Evolutionary conservation across 2,113 vertebrate species (phyloP), one percentile per base, ranked within the genome.

Genomic region (Pimephales promelas): DNA sequence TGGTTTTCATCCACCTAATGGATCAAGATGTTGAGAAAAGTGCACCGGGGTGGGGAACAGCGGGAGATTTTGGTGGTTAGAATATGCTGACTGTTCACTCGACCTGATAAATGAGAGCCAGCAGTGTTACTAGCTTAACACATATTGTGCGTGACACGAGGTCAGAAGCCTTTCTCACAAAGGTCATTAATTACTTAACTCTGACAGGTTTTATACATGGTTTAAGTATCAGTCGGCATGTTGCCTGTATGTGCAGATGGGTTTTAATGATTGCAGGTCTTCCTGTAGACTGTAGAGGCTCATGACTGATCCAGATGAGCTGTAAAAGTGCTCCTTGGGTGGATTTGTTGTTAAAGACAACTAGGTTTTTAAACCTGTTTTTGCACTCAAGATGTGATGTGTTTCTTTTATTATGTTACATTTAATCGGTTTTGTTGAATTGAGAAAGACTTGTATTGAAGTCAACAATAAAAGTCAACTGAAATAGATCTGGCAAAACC

Each of bases 81-180:
- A 87, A 85, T 82, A 77, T 81, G 83, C 85, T 83, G 80, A 86
- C 64, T 75, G 34, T 57, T 80, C 49, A 7, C 26, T 76, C n/a
- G 10, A 43, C 43, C 40, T 45, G 61, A 45, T 70, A 85, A 80
- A 84, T 28, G n/a, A 70, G 73, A 24, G 70, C 45, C 70, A 45
- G 26, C 16, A 26, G 52, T 40, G 36, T 68, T 49, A 66, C 56
- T 34, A 28, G 28, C 45, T 64, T 66, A 74, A 68, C 26, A 34
- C 81, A 61, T 80, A 57, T 14, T 73, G 76, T 61, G 76, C 31
- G 59, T 86, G 77, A 84, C 34, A 49, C 8, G 18, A 75, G 71
- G 61, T 71, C 52, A 68, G 74, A 56, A 52, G 66, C 49, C 24
- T n/a, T 57, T 11, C 54, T 26, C 20, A 56, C 10, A 20, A 24